These are phyloP conservation scores for Drosophila subquinaria DNA, from an alignment of 2,888 invertebrate genomes.

Conservation along the genomic window DNA sequence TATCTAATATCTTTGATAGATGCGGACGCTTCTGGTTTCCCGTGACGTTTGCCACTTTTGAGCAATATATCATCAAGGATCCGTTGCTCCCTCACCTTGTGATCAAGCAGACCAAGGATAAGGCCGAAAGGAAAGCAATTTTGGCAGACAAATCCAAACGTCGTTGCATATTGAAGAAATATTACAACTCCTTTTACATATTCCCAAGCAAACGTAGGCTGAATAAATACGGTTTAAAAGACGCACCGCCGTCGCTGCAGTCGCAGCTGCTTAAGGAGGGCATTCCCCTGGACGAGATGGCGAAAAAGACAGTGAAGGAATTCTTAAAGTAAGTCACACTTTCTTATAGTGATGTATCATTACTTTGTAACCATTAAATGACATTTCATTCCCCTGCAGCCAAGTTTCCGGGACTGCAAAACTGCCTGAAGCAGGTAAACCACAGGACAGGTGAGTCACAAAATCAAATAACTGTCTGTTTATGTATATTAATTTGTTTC, in stretches of 20 bases:
- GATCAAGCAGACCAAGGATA: not conserved
- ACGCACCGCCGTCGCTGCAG: not conserved
- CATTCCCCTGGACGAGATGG: conserved; percentile 28
- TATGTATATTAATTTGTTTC: not conserved
- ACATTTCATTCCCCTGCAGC: not conserved
- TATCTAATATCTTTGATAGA: conserved; percentile 14
- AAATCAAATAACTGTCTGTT: not conserved
- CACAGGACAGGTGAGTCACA: not conserved
- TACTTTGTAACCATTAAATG: not conserved
- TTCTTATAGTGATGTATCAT: too few species aligned
- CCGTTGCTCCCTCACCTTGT: not conserved
- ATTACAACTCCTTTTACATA: conserved; percentile 47
- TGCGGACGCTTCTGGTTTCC: conserved; percentile 51
- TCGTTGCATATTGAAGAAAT: conserved; percentile 14
- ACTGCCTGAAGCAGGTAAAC: too few species aligned
- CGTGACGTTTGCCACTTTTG: conserved; percentile 43
- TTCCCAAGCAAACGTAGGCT: conserved; percentile 19
- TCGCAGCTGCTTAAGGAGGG: conserved; percentile 11
- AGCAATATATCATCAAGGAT: conserved; percentile 22
- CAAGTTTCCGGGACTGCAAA: not conserved
- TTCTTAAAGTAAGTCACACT: not conserved
- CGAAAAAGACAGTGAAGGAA: conserved; percentile 3
- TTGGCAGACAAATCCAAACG: conserved; percentile 1
- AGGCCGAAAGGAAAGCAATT: not conserved
- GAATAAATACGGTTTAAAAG: conserved; percentile 6